Conservation (phyloP, 2,797 vertebrate species). For the Catostomus latipinnis region DNA sequence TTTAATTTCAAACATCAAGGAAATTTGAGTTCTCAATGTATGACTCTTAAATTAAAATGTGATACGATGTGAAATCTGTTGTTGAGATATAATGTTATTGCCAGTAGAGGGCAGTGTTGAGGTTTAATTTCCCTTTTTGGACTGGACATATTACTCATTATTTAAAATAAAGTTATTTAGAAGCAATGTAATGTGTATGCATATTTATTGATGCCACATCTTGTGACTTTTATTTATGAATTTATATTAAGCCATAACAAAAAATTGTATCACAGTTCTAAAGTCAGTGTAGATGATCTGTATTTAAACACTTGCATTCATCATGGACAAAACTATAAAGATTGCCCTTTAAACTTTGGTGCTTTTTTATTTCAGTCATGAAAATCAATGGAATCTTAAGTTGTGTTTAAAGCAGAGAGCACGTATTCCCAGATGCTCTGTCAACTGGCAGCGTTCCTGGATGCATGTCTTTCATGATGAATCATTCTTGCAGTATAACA, state of each 20-base stretch:
- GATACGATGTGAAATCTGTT: neutral
- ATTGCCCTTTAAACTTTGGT: constrained; percentile 40
- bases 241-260: no score
- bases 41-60: neutral
- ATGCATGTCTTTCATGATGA: no score
- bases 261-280: neutral
- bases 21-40: neutral
- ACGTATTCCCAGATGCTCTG: constrained; percentile 32
- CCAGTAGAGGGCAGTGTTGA: constrained; percentile 58
- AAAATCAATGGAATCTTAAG: constrained; percentile 49
- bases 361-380: constrained; percentile 51
- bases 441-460: no score
- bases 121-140: constrained; percentile 13
- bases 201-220: neutral
- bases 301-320: neutral
- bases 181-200: neutral
- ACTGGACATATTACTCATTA: constrained; percentile 27
- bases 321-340: constrained; percentile 21
- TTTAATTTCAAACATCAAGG: no score
- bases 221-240: no score
- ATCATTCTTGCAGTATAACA: neutral
- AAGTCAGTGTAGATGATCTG: constrained; percentile 5
- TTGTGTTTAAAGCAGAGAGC: constrained; percentile 16
- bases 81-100: constrained; percentile 24
- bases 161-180: constrained; percentile 1